phyloP scores from a whole-genome alignment of 2,113 vertebrate genomes.

The Sarotherodon lohbergeri region DNA sequence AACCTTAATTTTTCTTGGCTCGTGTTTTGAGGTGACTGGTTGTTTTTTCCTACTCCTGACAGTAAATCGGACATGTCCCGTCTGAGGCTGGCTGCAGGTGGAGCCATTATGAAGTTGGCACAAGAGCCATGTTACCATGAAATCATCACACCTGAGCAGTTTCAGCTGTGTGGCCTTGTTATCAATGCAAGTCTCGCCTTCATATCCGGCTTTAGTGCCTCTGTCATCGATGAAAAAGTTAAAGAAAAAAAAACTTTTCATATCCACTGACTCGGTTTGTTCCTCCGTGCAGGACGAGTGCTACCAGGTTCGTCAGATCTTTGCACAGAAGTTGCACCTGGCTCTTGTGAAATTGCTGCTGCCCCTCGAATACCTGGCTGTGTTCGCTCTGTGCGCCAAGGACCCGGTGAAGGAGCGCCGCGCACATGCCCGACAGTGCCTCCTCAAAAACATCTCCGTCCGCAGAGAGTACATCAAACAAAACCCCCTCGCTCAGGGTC shows the following conservation, averaged over 20 bases:
- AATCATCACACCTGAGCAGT: conserved; percentile 99
- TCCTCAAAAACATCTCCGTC: conserved; percentile 98
- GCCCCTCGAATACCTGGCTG: conserved; percentile 96
- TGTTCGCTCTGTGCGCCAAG: conserved; percentile 97
- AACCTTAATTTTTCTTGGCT: neutral
- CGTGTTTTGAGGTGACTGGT: neutral
- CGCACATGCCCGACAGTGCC: conserved; percentile 95
- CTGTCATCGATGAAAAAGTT: neutral
- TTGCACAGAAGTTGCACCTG: conserved; percentile 96
- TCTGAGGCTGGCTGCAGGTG: conserved; percentile 92
- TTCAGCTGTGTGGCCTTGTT: conserved; percentile 96
- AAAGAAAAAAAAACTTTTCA: neutral
- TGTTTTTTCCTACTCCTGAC: neutral
- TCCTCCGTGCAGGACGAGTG: conserved; percentile 83
- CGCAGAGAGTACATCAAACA: conserved; percentile 97
- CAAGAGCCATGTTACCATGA: conserved; percentile 99
- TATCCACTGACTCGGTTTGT: neutral
- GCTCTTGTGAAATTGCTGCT: conserved; percentile 91
- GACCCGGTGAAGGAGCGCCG: conserved; percentile 97
- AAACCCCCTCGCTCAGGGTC: conserved; percentile 90
- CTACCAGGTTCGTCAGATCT: conserved; percentile 98
- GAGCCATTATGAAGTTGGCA: conserved; percentile 98
- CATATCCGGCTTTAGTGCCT: neutral
- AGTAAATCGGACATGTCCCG: conserved; percentile 99
- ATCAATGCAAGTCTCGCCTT: conserved; percentile 85